These are phyloP conservation scores for Saccopteryx bilineata DNA, from an alignment of 2,113 vertebrate genomes.

Conservation along the genomic window DNA sequence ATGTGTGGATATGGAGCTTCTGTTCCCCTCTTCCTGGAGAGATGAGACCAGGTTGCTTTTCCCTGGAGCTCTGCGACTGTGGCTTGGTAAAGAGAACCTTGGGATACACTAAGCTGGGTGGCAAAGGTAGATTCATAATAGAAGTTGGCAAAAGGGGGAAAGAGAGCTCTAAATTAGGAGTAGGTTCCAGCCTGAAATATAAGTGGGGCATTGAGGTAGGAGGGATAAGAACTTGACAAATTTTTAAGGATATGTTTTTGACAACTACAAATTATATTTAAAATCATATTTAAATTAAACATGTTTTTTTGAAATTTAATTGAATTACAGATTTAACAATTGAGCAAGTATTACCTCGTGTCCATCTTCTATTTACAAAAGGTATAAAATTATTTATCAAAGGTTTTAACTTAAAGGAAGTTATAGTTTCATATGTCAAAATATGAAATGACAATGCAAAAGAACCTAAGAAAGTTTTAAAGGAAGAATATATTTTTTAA, in stretches of 20 bases:
- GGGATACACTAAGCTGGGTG: too few species aligned
- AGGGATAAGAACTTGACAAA: neutral
- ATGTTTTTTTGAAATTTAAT: neutral
- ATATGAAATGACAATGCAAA: conserved; percentile 40
- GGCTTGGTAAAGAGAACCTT: too few species aligned
- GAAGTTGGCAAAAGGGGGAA: too few species aligned
- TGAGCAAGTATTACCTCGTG: conserved; percentile 3
- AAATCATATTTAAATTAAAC: conserved; percentile 62
- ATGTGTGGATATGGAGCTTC: too few species aligned
- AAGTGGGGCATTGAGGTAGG: too few species aligned
- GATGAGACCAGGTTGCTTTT: too few species aligned
- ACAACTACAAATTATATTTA: conserved; percentile 50
- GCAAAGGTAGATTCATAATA: too few species aligned
- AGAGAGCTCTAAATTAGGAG: too few species aligned
- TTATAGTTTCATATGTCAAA: neutral
- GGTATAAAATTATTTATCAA: conserved; percentile 11
- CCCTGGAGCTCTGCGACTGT: too few species aligned
- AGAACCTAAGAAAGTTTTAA: conserved; percentile 5
- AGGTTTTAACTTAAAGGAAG: neutral
- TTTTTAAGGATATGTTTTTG: conserved; percentile 25
- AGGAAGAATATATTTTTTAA: neutral
- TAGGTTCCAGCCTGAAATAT: too few species aligned
- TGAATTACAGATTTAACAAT: conserved; percentile 29
- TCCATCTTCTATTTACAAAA: neutral
- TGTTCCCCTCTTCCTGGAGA: too few species aligned